Evolutionary conservation across 2,797 vertebrate species (phyloP), one percentile per base, ranked within the genome.

Genomic region (Columba guinea): DNA sequence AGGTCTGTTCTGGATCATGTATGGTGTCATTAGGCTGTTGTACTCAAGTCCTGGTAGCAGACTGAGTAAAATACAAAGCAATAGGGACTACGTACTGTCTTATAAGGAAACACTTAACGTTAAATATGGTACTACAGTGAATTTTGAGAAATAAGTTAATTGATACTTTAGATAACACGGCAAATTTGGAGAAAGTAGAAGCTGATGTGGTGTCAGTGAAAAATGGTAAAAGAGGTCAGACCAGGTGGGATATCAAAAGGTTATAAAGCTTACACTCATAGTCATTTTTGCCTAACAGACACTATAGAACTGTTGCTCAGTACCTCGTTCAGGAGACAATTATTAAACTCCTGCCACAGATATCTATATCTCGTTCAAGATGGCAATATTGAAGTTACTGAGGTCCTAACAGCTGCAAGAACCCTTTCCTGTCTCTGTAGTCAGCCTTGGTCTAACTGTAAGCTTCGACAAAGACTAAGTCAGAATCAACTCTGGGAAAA

Each of bases 341-440:
- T 51, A 37, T 8, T 44, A 53, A 83, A 87, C 24, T 60, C 2
- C 26, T 34, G 30, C 14, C 48, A 52, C 30, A 60, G 32, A 41
- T 35, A 83, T 8, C 21, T 16, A 5, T 6, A 18, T 22, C 0
- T 6, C 49, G 26, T 84, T 64, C 35, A 65, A 53, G 78, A 84
- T 0, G 0, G 32, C 63, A 51, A 8, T 11, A 5, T 1, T 46
- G 41, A 86, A 15, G 52, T 62, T 87, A 67, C 46, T 4, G 9
- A 78, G 28, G 53, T 68, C 46, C 48, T 35, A 49, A 51, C 26
- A 35, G 48, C 39, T 53, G 32, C 37, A 73, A 68, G 30, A 83
- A 65, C 23, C 39, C 11, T 44, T 62, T 32, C 49, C 48, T 55
- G 52, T 21, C 44, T 46, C 59, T 44, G 17, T 14, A 32, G 13